A percentile compares a stretch with the other conserved stretches of the same genome.
These are phyloP conservation scores for Bradypus variegatus DNA, from an alignment of 2,797 vertebrate genomes.

Conservation along the genomic window DNA sequence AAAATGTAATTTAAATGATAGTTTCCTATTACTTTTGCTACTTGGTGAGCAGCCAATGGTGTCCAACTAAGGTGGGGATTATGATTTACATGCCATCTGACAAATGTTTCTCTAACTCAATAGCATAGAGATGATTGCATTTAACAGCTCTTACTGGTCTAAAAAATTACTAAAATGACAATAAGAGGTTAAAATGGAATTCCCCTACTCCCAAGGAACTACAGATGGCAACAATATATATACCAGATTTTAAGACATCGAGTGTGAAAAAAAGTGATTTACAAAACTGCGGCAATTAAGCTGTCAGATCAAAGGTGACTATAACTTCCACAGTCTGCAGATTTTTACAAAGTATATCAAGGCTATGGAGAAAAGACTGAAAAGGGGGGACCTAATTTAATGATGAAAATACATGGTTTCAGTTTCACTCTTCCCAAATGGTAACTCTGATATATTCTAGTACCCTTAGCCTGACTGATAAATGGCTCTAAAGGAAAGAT, in stretches of 20 bases:
- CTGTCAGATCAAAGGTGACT: conserved; percentile 9
- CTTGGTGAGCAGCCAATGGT: background rate
- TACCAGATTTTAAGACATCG: background rate
- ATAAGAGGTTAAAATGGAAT: background rate
- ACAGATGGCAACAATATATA: background rate
- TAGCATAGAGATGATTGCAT: background rate
- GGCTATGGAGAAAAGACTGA: background rate
- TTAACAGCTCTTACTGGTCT: background rate
- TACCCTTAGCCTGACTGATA: background rate
- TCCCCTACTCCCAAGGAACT: background rate
- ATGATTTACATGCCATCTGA: background rate
- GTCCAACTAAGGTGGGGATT: background rate
- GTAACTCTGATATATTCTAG: background rate
- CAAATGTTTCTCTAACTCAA: conserved; percentile 8
- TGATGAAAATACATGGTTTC: background rate
- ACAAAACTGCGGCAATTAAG: conserved; percentile 6
- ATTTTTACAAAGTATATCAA: conserved; percentile 20
- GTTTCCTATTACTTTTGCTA: conserved; percentile 6
- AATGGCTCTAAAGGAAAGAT: conserved; percentile 31
- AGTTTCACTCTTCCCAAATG: conserved; percentile 20
- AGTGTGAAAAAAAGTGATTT: conserved; percentile 12
- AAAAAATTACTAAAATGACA: background rate
- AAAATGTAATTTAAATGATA: background rate
- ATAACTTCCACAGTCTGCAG: background rate
- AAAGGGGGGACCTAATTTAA: conserved; percentile 4